Conservation (phyloP, 1,140 invertebrate species). For the Oedothorax gibbosus region DNA sequence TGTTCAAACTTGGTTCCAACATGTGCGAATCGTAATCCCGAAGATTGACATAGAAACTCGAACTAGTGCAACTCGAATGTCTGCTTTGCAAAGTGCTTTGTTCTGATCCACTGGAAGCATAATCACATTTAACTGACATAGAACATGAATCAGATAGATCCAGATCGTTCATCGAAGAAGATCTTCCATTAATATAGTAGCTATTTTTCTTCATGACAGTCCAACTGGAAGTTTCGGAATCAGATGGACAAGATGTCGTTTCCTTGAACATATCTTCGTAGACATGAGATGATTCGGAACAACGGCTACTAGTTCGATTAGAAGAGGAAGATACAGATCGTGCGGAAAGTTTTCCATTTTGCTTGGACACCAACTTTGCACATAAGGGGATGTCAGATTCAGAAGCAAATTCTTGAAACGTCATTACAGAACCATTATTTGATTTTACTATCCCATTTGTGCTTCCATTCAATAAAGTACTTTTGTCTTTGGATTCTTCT, state of each 20-base stretch:
- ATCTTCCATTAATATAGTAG: constrained; percentile 45
- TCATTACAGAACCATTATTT: not conserved
- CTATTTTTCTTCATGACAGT: constrained; percentile 53
- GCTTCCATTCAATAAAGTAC: too few species aligned
- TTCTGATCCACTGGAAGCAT: constrained; percentile 44
- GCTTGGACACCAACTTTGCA: constrained; percentile 51
- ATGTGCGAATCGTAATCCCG: constrained; percentile 52
- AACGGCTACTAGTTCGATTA: constrained; percentile 2
- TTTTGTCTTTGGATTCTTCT: not conserved
- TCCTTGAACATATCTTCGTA: constrained; percentile 59
- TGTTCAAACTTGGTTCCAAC: constrained; percentile 29
- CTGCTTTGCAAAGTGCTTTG: constrained; percentile 50
- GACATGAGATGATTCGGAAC: constrained; percentile 46
- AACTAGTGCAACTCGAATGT: constrained; percentile 35
- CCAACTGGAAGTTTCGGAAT: constrained; percentile 51
- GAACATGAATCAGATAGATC: constrained; percentile 50
- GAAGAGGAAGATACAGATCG: constrained; percentile 26
- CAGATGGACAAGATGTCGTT: constrained; percentile 48
- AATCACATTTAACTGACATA: constrained; percentile 45
- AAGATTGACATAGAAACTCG: constrained; percentile 50
- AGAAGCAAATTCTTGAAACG: constrained; percentile 39
- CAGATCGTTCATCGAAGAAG: constrained; percentile 48
- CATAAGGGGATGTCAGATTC: constrained; percentile 48
- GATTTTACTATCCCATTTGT: not conserved
- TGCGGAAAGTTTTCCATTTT: constrained; percentile 14